A percentile compares a stretch with the other conserved stretches of the same genome.
Conservation (phyloP, 2,113 vertebrate species). For the Helogale parvula region DNA sequence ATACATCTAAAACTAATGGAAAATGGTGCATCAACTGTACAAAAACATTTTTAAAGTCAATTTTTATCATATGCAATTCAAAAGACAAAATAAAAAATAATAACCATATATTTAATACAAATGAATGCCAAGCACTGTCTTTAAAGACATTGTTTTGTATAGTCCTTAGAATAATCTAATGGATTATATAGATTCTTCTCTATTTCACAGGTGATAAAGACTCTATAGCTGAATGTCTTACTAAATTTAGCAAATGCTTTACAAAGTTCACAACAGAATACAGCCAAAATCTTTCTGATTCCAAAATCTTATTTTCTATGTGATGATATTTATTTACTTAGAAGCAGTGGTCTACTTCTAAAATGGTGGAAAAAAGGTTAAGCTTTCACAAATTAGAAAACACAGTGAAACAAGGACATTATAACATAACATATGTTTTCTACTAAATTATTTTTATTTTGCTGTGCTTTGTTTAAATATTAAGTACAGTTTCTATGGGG, state of each 20-base stretch:
- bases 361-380: background rate
- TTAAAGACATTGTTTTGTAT: background rate
- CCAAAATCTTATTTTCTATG: background rate
- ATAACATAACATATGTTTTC: background rate
- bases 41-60: background rate
- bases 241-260: background rate
- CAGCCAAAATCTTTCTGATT: background rate
- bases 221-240: background rate
- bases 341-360: background rate
- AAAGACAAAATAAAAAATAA: background rate
- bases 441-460: background rate
- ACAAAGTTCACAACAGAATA: background rate
- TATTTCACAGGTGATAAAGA: background rate
- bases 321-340: background rate
- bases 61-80: background rate
- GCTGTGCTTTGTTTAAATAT: background rate
- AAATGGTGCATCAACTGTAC: background rate
- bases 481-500: background rate
- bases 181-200: background rate
- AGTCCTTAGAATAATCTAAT: background rate
- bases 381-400: background rate
- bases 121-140: background rate
- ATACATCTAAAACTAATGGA: background rate
- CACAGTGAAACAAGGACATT: background rate
- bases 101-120: background rate